These are phyloP conservation scores for Trileptium ribeirensis DNA, from an alignment of 2,888 invertebrate species.

Conservation along the genomic window DNA sequence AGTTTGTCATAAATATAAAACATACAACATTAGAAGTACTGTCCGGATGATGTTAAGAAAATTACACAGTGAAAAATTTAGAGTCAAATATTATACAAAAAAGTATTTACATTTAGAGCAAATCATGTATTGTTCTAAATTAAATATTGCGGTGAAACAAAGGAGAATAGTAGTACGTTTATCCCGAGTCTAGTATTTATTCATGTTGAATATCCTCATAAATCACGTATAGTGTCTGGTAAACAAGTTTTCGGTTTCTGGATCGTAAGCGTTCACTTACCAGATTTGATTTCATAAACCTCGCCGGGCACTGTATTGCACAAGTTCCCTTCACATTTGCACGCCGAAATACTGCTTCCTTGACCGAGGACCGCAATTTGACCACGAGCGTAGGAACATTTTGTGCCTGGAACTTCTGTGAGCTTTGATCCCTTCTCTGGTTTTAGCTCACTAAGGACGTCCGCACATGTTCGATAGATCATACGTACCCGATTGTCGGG, in stretches of 20 bases:
- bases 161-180: no score
- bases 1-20: no score
- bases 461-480: neutral
- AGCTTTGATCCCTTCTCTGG: neutral
- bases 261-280: neutral
- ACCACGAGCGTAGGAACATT: neutral
- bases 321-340: neutral
- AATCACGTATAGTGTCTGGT: no score
- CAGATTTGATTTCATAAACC: neutral
- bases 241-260: neutral
- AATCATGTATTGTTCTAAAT: no score
- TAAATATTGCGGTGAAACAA: no score
- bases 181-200: no score
- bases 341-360: neutral
- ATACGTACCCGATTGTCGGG: neutral
- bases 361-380: neutral
- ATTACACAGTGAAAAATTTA: no score
- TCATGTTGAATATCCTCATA: no score
- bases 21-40: no score
- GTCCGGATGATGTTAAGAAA: no score
- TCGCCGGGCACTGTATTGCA: neutral
- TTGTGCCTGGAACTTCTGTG: neutral
- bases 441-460: neutral
- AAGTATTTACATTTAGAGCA: no score
- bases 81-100: no score